Evolutionary conservation across 2,888 invertebrate genomes (phyloP).

Genomic region (Xylota sylvarum): DNA sequence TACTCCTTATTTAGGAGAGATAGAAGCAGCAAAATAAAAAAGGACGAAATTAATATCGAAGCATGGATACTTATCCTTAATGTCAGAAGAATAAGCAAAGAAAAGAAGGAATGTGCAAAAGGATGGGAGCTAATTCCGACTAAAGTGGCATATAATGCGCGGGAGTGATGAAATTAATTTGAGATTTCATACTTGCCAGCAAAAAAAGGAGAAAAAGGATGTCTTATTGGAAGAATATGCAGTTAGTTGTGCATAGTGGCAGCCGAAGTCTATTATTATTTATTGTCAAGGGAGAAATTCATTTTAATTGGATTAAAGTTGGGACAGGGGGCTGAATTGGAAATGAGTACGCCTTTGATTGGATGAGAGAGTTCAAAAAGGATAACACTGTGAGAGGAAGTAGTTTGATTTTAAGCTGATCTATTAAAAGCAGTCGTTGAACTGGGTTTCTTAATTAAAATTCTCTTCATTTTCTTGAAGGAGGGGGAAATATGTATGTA

Average conservation of each 20-base stretch:
- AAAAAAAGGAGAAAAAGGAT: background rate
- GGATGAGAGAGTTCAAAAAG: background rate
- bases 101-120: background rate
- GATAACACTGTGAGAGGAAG: background rate
- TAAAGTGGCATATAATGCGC: conserved; percentile 26
- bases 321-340: background rate
- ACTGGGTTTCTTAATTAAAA: too few species aligned
- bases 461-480: too few species aligned
- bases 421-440: background rate
- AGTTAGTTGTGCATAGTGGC: background rate
- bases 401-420: background rate
- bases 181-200: background rate
- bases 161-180: conserved; percentile 28
- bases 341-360: background rate
- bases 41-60: conserved; percentile 51
- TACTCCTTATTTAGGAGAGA: background rate
- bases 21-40: background rate
- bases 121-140: conserved; percentile 17
- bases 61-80: conserved; percentile 53
- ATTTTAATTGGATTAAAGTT: conserved; percentile 19
- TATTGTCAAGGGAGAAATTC: conserved; percentile 6
- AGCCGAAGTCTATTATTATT: conserved; percentile 18
- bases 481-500: too few species aligned
- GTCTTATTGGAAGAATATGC: background rate
- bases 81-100: conserved; percentile 16